A percentile compares a stretch with the other conserved stretches of the same genome.
Conservation (phyloP, 64 coral and sea anemone species). For the Actinia equina region DNA sequence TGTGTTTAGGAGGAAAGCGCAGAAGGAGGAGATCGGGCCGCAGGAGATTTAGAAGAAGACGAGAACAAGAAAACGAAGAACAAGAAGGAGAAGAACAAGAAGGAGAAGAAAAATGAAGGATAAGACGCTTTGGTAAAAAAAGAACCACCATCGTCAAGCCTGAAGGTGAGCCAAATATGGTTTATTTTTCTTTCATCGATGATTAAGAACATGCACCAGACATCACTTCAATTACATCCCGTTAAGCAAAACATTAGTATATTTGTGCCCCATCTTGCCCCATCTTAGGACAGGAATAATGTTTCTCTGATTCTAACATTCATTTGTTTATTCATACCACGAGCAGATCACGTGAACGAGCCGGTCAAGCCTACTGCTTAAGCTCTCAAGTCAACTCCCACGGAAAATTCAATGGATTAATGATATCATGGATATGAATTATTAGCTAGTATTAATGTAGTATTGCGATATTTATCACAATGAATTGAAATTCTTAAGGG, state of each 20-base stretch:
- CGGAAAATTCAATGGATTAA: neutral
- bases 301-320: neutral
- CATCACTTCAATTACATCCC: too few species aligned
- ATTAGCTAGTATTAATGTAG: neutral
- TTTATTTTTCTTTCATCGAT: too few species aligned
- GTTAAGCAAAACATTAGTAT: too few species aligned
- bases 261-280: too few species aligned
- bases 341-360: neutral
- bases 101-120: neutral
- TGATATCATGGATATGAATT: neutral
- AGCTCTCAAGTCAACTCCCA: neutral
- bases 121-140: neutral
- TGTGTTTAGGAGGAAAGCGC: neutral
- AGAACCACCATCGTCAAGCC: neutral
- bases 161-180: neutral
- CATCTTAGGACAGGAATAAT: too few species aligned
- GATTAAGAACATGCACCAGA: too few species aligned
- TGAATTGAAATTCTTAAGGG: conserved; percentile 2
- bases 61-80: neutral
- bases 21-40: neutral
- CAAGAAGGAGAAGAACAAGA: neutral
- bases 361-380: neutral
- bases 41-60: neutral
- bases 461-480: neutral
- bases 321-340: neutral